Conservation (phyloP, 1,140 invertebrate genomes). For the Theocolax elegans region DNA sequence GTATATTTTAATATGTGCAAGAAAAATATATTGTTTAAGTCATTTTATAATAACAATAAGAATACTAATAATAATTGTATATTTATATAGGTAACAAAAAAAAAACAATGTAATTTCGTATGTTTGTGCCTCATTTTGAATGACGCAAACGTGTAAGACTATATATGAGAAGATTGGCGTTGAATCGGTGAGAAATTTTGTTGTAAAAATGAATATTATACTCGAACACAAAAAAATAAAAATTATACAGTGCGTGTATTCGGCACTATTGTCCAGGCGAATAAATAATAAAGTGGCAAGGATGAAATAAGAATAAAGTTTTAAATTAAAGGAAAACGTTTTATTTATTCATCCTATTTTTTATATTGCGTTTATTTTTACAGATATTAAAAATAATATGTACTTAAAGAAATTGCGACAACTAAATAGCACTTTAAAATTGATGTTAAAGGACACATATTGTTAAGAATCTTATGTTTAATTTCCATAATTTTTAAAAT, state of each 20-base stretch:
- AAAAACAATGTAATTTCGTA: constrained; percentile 51
- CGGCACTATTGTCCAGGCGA: constrained; percentile 7
- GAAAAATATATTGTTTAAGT: constrained; percentile 43
- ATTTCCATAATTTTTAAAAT: too few relatives aligned
- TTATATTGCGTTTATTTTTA: constrained; percentile 4
- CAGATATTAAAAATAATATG: not conserved
- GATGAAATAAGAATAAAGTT: constrained; percentile 22
- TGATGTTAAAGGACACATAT: too few relatives aligned
- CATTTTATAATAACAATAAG: constrained; percentile 51
- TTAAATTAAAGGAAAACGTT: constrained; percentile 23
- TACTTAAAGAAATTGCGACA: too few relatives aligned
- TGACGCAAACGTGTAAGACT: constrained; percentile 41
- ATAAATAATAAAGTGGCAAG: constrained; percentile 11
- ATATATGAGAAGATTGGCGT: constrained; percentile 40
- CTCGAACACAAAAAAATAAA: too few relatives aligned
- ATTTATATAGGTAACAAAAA: constrained; percentile 55
- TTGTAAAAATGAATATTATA: constrained; percentile 20
- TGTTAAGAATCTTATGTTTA: too few relatives aligned
- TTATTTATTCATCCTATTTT: constrained; percentile 18
- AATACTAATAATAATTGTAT: constrained; percentile 31
- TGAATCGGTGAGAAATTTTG: constrained; percentile 33
- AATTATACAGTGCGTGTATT: constrained; percentile 29
- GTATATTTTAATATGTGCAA: constrained; percentile 48
- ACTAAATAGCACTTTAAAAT: too few relatives aligned
- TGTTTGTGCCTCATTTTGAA: constrained; percentile 51